Evolutionary conservation across 2,797 vertebrate genomes (phyloP).

Genomic region (Oreonectes daqikongensis): DNA sequence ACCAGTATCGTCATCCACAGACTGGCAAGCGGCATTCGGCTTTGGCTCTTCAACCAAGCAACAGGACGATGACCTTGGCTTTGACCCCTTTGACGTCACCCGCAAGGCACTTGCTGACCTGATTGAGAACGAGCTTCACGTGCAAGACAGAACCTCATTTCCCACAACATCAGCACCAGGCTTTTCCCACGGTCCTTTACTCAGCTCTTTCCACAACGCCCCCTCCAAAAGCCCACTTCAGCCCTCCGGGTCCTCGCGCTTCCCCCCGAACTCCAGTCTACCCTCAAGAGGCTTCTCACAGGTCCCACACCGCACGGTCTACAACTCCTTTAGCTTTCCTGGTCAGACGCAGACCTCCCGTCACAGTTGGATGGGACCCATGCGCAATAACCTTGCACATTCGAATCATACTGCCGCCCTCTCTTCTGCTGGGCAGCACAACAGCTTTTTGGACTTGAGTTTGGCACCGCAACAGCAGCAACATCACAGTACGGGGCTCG

Average conservation of each 20-base stretch:
- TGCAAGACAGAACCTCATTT: slow-evolving; percentile 76
- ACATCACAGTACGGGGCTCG: slow-evolving; percentile 86
- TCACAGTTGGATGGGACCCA: slow-evolving; percentile 74
- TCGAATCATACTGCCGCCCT: slow-evolving; percentile 87
- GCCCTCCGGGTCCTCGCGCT: slow-evolving; percentile 80
- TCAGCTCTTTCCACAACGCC: slow-evolving; percentile 78
- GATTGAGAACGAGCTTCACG: slow-evolving; percentile 91
- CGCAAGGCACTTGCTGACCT: slow-evolving; percentile 94
- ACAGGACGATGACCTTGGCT: slow-evolving; percentile 92
- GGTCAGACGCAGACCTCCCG: slow-evolving; percentile 72
- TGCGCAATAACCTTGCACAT: slow-evolving; percentile 84
- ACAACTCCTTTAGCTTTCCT: slow-evolving; percentile 88
- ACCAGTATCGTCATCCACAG: slow-evolving; percentile 91
- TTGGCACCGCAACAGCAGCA: slow-evolving; percentile 84
- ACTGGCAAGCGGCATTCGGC: slow-evolving; percentile 96
- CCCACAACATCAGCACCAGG: slow-evolving; percentile 73
- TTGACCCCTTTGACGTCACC: slow-evolving; percentile 93
- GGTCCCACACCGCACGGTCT: slow-evolving; percentile 82
- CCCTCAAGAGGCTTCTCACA: slow-evolving; percentile 85
- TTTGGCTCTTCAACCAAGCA: slow-evolving; percentile 84
- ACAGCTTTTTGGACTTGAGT: slow-evolving; percentile 91
- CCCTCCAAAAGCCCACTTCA: slow-evolving; percentile 48
- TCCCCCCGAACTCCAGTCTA: slow-evolving; percentile 79
- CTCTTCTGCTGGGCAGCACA: slow-evolving; percentile 77
- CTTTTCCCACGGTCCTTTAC: slow-evolving; percentile 80